These are phyloP conservation scores for Tenthredo livida DNA, from an alignment of 2,888 invertebrate genomes.

Conservation along the genomic window DNA sequence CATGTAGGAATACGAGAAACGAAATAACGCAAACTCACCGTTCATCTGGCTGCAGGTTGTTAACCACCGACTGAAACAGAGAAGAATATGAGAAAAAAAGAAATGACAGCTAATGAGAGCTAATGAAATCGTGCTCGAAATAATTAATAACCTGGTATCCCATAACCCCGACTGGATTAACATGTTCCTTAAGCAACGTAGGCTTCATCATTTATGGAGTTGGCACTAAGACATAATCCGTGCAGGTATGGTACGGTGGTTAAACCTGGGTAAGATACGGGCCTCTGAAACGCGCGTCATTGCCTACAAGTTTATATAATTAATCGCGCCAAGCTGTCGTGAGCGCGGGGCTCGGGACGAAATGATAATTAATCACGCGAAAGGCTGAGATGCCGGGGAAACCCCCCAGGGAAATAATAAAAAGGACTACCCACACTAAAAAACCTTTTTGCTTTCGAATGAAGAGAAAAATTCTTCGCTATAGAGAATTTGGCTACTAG, in stretches of 20 bases:
- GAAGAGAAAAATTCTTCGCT: neutral
- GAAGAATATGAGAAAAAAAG: constrained; percentile 54
- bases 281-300: constrained; percentile 63
- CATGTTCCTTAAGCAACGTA: constrained; percentile 48
- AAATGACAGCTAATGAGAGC: constrained; percentile 45
- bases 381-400: constrained; percentile 34
- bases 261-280: constrained; percentile 48
- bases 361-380: constrained; percentile 50
- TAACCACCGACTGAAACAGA: constrained; percentile 69
- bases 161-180: constrained; percentile 53
- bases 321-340: constrained; percentile 46
- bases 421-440: neutral
- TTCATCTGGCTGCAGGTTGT: constrained; percentile 63
- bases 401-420: constrained; percentile 9
- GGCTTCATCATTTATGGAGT: constrained; percentile 54
- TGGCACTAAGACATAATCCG: constrained; percentile 55
- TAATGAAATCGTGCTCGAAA: constrained; percentile 56
- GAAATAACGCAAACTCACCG: constrained; percentile 65
- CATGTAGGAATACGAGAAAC: neutral
- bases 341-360: constrained; percentile 44
- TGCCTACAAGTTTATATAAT: constrained; percentile 52
- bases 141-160: constrained; percentile 54
- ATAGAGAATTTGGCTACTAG: neutral
- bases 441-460: constrained; percentile 23
- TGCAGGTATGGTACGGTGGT: constrained; percentile 37